Conservation (phyloP, 2,888 invertebrate genomes). For the Drosophila rellima region DNA sequence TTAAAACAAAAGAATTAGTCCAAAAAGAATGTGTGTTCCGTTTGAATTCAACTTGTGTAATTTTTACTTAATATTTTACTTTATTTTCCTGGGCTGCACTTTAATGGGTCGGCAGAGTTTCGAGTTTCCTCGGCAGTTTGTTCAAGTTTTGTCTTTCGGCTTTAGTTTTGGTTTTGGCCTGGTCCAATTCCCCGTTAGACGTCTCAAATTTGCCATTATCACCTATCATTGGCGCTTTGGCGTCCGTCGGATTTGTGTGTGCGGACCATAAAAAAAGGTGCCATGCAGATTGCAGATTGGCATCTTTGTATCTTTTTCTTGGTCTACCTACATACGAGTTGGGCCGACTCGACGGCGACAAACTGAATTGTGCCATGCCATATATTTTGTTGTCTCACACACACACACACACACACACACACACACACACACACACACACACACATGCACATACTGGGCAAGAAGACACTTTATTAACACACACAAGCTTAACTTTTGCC, state of each 20-base stretch:
- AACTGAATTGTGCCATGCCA: conserved; percentile 34
- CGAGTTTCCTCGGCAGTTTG: conserved; percentile 9
- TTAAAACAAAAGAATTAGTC: too few species aligned
- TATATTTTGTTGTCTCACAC: conserved; percentile 56
- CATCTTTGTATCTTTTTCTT: conserved; percentile 70
- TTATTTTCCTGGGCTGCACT: conserved; percentile 14
- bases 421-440: conserved; percentile 4
- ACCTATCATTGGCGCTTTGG: conserved; percentile 82
- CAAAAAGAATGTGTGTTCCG: neutral
- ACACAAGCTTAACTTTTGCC: conserved; percentile 73
- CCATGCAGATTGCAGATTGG: conserved; percentile 85
- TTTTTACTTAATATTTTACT: neutral
- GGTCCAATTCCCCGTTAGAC: conserved; percentile 20
- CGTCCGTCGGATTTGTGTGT: conserved; percentile 70
- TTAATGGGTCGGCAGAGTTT: conserved; percentile 23
- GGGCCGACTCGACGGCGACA: conserved; percentile 1
- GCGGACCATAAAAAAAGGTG: conserved; percentile 75
- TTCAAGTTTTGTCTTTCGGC: conserved; percentile 37
- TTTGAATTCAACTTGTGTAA: neutral
- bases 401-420: conserved; percentile 44
- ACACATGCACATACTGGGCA: neutral
- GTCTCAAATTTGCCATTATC: conserved; percentile 81
- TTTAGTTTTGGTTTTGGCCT: neutral
- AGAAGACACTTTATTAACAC: conserved; percentile 22
- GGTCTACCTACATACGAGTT: conserved; percentile 24